Evolutionary conservation across 2,113 vertebrate genomes (phyloP).

Genomic region (Amphilophus citrinellus): DNA sequence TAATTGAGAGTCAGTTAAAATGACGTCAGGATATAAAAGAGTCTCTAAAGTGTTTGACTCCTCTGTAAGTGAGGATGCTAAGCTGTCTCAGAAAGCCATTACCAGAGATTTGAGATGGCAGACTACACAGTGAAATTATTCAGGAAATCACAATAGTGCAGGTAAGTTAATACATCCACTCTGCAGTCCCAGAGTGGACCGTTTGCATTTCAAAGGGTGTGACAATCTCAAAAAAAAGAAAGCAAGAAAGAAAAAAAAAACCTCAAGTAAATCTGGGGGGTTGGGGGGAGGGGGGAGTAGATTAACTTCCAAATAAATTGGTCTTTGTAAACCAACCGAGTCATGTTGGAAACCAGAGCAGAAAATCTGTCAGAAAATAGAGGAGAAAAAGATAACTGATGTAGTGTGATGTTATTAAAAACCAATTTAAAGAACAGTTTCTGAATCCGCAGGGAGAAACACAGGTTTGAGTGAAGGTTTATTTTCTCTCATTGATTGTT

Average conservation of each 20-base stretch:
- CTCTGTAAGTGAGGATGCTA: conserved; percentile 40
- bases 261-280: conserved; percentile 41
- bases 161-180: conserved; percentile 52
- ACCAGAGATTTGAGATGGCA: conserved; percentile 48
- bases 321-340: conserved; percentile 36
- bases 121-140: conserved; percentile 56
- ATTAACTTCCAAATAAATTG: conserved; percentile 54
- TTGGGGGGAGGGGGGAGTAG: conserved; percentile 27
- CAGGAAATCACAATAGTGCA: conserved; percentile 45
- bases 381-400: conserved; percentile 43
- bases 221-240: not conserved
- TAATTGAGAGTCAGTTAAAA: conserved; percentile 39
- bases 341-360: conserved; percentile 26
- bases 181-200: conserved; percentile 37
- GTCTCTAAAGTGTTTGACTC: conserved; percentile 39
- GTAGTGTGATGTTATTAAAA: conserved; percentile 49
- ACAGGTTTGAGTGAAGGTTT: conserved; percentile 41
- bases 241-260: conserved; percentile 17
- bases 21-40: conserved; percentile 24
- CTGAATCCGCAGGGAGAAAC: conserved; percentile 33
- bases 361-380: conserved; percentile 36
- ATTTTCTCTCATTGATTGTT: conserved; percentile 66
- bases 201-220: conserved; percentile 57
- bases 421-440: conserved; percentile 49
- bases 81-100: conserved; percentile 39